Percentiles rank a stretch among this genome's conserved stretches.
These are phyloP conservation scores for Bathynomus jamesi DNA, from an alignment of 1,140 invertebrate genomes.

Conservation along the genomic window DNA sequence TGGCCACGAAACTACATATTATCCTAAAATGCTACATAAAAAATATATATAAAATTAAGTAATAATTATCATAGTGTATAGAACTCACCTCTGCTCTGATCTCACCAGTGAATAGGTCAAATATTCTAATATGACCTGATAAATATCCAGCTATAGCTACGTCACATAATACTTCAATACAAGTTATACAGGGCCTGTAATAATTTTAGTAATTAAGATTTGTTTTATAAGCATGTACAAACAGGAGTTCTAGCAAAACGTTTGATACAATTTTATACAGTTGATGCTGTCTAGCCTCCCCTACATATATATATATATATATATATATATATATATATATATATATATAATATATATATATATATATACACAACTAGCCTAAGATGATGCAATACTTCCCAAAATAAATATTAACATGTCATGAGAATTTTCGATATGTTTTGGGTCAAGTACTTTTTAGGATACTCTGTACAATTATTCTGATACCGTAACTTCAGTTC, in stretches of 20 bases:
- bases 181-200: not conserved
- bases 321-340: not conserved
- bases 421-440: no score
- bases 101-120: not conserved
- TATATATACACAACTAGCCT: not conserved
- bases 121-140: not conserved
- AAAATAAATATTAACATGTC: no score
- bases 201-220: not conserved
- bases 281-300: no score
- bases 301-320: slow-evolving; percentile 1
- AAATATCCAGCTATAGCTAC: not conserved
- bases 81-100: not conserved
- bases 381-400: no score
- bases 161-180: not conserved
- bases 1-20: not conserved
- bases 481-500: no score
- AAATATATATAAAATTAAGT: not conserved
- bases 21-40: not conserved
- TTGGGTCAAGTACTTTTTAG: no score
- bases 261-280: no score
- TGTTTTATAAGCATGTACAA: no score
- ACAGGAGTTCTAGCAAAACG: no score
- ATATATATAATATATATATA: not conserved
- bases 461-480: no score
- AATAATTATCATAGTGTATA: not conserved